Conservation (phyloP, 2,797 vertebrate species). For the Echiichthys vipera region DNA sequence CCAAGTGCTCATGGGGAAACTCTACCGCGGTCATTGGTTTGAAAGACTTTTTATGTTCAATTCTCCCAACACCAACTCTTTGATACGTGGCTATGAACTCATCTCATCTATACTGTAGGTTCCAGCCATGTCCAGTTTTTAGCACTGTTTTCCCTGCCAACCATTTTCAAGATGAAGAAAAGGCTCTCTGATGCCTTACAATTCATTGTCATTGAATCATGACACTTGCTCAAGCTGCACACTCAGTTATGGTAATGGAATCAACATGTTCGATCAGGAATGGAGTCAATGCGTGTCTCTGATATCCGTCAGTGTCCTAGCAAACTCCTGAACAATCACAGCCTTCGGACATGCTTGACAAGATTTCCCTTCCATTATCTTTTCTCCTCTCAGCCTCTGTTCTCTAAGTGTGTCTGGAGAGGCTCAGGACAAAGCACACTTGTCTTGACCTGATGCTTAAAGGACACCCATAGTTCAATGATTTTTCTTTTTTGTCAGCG, state of each 20-base stretch:
- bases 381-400: background rate
- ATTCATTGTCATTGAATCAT: conserved; percentile 7
- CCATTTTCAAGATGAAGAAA: background rate
- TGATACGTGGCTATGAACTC: background rate
- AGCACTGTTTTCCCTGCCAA: background rate
- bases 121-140: background rate
- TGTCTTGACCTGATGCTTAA: background rate
- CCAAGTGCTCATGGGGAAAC: background rate
- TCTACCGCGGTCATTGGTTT: background rate
- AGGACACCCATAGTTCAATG: background rate
- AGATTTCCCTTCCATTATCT: conserved; percentile 2
- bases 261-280: background rate
- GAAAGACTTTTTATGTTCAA: background rate
- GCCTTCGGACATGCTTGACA: background rate
- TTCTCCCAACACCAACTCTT: background rate
- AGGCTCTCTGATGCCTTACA: background rate
- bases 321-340: conserved; percentile 24
- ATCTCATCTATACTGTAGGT: background rate
- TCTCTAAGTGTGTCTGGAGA: background rate
- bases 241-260: conserved; percentile 15
- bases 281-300: background rate
- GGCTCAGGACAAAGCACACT: background rate
- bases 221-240: background rate
- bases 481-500: conserved; percentile 1
- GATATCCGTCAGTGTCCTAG: background rate